These are phyloP conservation scores for Spodoptera litura DNA, from an alignment of 1,140 invertebrate genomes.

Conservation along the genomic window DNA sequence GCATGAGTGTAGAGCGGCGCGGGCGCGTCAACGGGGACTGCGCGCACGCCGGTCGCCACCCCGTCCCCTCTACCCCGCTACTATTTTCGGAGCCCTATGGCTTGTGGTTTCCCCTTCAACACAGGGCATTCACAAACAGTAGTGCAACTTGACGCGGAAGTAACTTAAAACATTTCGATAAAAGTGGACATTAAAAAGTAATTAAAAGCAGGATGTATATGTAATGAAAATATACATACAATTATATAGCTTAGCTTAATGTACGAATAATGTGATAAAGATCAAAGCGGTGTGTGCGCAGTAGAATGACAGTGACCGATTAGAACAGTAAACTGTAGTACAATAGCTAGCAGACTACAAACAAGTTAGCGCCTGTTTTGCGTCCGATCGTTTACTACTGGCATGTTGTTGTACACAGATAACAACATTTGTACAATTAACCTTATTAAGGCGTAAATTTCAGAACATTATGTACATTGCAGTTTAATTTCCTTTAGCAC, in stretches of 20 bases:
- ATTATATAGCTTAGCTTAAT: not conserved
- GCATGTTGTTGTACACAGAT: not conserved
- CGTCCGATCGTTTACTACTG: constrained; percentile 13
- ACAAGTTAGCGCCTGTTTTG: constrained; percentile 23
- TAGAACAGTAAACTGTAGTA: constrained; percentile 27
- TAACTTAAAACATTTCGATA: not conserved
- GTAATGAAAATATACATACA: not conserved
- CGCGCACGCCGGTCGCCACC: constrained; percentile 49
- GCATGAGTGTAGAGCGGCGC: constrained; percentile 26
- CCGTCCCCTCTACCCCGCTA: constrained; percentile 47
- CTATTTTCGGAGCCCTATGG: constrained; percentile 63
- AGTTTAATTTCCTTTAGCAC: not conserved
- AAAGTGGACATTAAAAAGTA: not conserved
- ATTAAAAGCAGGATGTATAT: not conserved
- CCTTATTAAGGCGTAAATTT: constrained; percentile 10
- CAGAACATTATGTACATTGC: not conserved
- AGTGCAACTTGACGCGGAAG: constrained; percentile 24
- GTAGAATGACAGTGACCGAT: constrained; percentile 29
- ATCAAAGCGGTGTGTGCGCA: not conserved
- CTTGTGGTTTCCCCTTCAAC: constrained; percentile 44
- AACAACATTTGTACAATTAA: constrained; percentile 7
- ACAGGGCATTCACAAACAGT: constrained; percentile 33
- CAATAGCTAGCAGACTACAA: constrained; percentile 10
- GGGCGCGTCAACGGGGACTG: constrained; percentile 53
- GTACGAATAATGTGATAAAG: not conserved